Evolutionary conservation across 2,797 vertebrate species (phyloP).

Genomic region (Schizopygopsis pylzovi): DNA sequence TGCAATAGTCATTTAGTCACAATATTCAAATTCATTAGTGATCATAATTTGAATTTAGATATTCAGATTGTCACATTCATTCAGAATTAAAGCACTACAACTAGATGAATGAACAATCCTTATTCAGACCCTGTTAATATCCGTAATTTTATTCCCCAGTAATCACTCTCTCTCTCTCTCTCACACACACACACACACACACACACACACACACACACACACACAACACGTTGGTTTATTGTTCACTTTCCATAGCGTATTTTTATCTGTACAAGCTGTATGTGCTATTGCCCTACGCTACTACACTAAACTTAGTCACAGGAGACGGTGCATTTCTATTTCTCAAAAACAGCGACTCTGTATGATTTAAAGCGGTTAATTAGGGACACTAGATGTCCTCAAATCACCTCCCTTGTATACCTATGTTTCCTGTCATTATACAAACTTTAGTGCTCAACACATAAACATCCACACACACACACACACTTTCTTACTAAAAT

Average conservation of each 20-base stretch:
- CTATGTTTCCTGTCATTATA: no score
- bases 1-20: not conserved
- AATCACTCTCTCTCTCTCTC: not conserved
- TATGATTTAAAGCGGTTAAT: no score
- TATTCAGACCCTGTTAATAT: conserved; percentile 16
- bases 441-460: no score
- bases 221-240: not conserved
- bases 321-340: no score
- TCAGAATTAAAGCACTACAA: conserved; percentile 4
- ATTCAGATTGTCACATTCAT: not conserved
- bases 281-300: no score
- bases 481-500: conserved; percentile 34
- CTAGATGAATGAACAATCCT: not conserved
- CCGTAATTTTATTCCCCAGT: not conserved
- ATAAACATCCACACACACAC: not conserved
- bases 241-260: no score
- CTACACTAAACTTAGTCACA: no score
- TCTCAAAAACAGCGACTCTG: no score
- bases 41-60: conserved; percentile 1
- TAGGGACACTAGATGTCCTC: no score
- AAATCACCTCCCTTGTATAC: no score
- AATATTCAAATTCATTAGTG: not conserved
- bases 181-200: not conserved
- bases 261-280: no score
- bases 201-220: not conserved